Evolutionary conservation across 2,113 vertebrate genomes (phyloP).

Genomic region (Phalacrocorax pelagicus): DNA sequence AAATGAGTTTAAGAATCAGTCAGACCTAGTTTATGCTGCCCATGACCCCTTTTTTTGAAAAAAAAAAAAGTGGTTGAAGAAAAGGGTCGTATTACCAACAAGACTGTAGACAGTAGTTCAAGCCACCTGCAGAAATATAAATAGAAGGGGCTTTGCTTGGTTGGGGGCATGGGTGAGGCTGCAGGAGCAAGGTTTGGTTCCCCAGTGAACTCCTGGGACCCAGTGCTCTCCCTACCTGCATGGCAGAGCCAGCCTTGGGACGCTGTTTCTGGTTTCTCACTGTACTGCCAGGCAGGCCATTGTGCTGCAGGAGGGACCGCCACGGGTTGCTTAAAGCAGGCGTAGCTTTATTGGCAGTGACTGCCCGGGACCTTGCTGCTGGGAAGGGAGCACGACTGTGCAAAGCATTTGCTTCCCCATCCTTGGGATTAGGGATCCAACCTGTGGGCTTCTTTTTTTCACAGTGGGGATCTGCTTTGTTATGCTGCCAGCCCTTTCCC

Average conservation of each 20-base stretch:
- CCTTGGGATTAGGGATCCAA: not conserved
- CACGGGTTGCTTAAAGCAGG: not conserved
- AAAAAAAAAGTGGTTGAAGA: not conserved
- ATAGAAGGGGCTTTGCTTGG: not conserved
- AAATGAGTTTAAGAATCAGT: not conserved
- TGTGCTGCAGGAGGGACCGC: not conserved
- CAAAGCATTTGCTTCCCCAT: not conserved
- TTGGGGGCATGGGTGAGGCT: not conserved
- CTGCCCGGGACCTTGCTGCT: not conserved
- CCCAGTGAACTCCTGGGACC: not conserved
- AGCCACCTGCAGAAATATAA: not conserved
- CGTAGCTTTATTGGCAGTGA: not conserved
- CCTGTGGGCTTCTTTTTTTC: not conserved
- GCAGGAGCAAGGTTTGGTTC: not conserved
- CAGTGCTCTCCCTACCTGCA: accelerated
- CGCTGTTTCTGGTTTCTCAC: not conserved
- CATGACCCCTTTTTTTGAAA: not conserved
- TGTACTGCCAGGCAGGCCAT: not conserved
- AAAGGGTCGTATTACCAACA: not conserved
- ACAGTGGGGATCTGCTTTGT: not conserved
- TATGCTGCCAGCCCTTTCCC: not conserved
- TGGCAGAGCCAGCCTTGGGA: not conserved
- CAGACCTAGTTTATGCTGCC: not conserved
- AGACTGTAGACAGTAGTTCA: not conserved
- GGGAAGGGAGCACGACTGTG: not conserved